Base-by-base conservation (phyloP, 2,797 vertebrate species). In the Australoheros facetus region DNA sequence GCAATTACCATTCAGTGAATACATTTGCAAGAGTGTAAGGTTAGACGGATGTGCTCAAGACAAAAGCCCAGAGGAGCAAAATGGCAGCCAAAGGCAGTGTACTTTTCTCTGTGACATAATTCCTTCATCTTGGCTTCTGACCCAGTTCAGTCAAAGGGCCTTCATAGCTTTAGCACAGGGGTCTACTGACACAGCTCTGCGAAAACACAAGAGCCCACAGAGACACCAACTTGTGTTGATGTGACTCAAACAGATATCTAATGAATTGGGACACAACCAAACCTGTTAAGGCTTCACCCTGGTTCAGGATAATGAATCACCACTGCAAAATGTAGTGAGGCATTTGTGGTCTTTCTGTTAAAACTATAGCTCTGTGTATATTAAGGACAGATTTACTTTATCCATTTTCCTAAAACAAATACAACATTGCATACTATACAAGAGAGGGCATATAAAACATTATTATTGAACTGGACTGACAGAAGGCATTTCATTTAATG, bases 81-180 rank as follows among this genome's bases (percentile, higher is more conserved):
- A 57, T 74, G 76, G 53, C 58, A 78, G 79, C 78, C 53, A 28
- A 69, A 57, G 74, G 77, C 69, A 78, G 72, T 58, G 78, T 37
- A 59, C 39, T 85, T 80, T 80, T 55, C 66, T 80, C 21, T 83
- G 78, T 90, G 88, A 92, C 91, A 91, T 91, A 88, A 91, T 89
- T 92, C 91, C 87, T 88, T 89, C 87, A 91, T 88, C 80, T 87
- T 85, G 81, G 80, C 83, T 86, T 86, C 69, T 91, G 90, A 91
- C 92, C 91, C 91, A 92, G 87, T 92, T 94, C 88, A 91, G 90
- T 91, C 92, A 88, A 72, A 79, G 78, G 70, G 76, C 45, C 32
- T 87, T 54, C 70, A 79, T 84, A 88, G 87, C 80, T 64, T 69
- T 53, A 80, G 90, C 72, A 73, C 79, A 78, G 79, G 56, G 79